These are phyloP conservation scores for Pemphredon lugubris DNA, from an alignment of 2,888 invertebrate species.

Conservation along the genomic window DNA sequence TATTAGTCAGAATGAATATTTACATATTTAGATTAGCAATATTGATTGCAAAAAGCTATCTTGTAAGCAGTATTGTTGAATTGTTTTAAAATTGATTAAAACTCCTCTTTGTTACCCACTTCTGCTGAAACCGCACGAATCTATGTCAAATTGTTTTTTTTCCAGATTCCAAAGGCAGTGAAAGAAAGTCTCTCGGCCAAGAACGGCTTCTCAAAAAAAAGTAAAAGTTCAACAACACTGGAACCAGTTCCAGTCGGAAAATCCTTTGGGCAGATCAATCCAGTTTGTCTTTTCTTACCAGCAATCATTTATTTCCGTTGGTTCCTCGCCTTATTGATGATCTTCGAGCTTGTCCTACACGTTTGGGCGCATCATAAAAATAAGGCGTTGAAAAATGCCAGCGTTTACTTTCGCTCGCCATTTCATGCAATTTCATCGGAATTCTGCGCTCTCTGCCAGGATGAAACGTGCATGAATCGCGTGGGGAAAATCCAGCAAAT, in stretches of 20 bases:
- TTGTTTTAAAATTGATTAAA: too few relatives aligned
- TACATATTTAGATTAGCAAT: neutral
- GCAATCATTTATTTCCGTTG: constrained; percentile 74
- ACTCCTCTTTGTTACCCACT: too few relatives aligned
- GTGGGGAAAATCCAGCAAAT: constrained; percentile 86
- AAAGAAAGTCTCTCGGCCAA: constrained; percentile 58
- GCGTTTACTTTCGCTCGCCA: constrained; percentile 87
- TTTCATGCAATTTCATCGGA: constrained; percentile 86
- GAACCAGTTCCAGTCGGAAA: constrained; percentile 69
- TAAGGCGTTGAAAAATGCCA: constrained; percentile 83
- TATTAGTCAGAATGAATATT: too few relatives aligned
- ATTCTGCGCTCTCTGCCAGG: constrained; percentile 87
- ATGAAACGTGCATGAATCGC: constrained; percentile 84
- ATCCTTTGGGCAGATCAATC: constrained; percentile 74
- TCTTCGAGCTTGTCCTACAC: constrained; percentile 84
- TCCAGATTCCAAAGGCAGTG: constrained; percentile 74
- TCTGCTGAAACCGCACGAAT: too few relatives aligned
- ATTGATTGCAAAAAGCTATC: neutral
- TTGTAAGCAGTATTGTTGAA: too few relatives aligned
- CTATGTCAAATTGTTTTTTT: constrained; percentile 8
- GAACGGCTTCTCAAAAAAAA: constrained; percentile 47
- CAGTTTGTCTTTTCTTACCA: constrained; percentile 72
- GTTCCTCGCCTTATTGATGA: constrained; percentile 81
- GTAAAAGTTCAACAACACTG: constrained; percentile 52
- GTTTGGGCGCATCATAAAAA: constrained; percentile 87